Evolutionary conservation across 2,888 invertebrate genomes (phyloP), one percentile per base, ranked within the genome.

Genomic region (Dichetophora obliterata): DNA sequence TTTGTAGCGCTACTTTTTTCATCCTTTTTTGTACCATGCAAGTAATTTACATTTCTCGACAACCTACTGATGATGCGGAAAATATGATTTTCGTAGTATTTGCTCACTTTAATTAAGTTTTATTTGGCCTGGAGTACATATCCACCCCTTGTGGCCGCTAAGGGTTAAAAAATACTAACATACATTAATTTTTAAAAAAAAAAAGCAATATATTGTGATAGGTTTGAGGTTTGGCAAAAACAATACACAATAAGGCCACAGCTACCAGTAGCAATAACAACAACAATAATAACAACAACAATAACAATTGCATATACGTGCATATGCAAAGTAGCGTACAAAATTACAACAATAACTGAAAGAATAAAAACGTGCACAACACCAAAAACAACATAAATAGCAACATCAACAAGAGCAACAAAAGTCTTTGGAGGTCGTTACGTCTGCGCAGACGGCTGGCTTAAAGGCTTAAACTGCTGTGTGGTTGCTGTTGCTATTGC

Each of bases 351-450:
- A 77, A 54, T 27, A 74, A 63, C 65, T 34, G 57, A 19, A 70
- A 34, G 6, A 70, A 16, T 37, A 48, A 24, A 74, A 75, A 75
- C 71, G 76, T 76, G 72, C 74, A 59, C 16, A 66, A 48, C 22
- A 16, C 8, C 72, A 52, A 16, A 8, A 52, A 63, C 22, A 59
- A 22, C 57, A 59, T 9, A 61, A 54, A n/a, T 24, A 27, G 27
- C 43, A 71, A 19, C 31, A 19, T 27, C 37, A 37, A 34, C 48
- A 66, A 6, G 34, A 37, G 43, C 1, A 34, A 43, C 19, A 37
- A 66, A 24, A 68, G 31, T 65, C 75, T 78, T 65, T 72, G 68
- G 76, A 78, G 78, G 75, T 72, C 78, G 78, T 57, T 69, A 61
- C 70, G 61, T 43, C 65, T 66, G 71, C 63, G 43, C 57, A 52